Evolutionary conservation across 1,140 invertebrate species (phyloP).

Genomic region (Apolygus lucorum): DNA sequence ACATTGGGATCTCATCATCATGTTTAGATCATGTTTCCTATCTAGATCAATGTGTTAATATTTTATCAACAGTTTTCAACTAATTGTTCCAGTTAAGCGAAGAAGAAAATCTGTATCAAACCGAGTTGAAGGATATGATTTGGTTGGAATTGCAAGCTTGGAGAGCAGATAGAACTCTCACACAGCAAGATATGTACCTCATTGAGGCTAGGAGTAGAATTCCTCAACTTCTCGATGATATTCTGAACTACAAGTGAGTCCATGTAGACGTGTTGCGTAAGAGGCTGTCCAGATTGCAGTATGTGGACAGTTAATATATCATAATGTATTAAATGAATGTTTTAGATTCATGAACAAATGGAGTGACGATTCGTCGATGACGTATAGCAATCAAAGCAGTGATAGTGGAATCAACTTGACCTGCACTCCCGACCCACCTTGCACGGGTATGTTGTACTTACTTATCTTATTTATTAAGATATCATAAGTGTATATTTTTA

Average conservation of each 20-base stretch:
- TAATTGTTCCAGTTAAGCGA: conserved; percentile 63
- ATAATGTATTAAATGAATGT: no score
- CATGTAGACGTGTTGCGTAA: no score
- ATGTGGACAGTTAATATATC: no score
- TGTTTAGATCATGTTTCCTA: no score
- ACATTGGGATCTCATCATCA: no score
- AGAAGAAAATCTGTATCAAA: conserved; percentile 79
- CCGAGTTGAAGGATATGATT: conserved; percentile 75
- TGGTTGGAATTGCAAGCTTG: conserved; percentile 84
- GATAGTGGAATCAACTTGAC: conserved; percentile 38
- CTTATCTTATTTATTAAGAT: no score
- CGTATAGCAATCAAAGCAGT: conserved; percentile 32
- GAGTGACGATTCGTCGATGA: neutral
- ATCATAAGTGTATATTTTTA: no score
- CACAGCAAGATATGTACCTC: conserved; percentile 67
- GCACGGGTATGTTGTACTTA: neutral
- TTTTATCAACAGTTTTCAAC: no score
- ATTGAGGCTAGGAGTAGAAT: conserved; percentile 62
- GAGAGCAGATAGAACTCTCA: conserved; percentile 57
- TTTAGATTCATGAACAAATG: neutral
- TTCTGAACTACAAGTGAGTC: conserved; percentile 49
- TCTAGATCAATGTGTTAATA: no score
- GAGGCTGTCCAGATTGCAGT: no score
- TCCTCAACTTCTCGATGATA: conserved; percentile 58
- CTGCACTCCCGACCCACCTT: neutral